These are phyloP conservation scores for Tinea trinotella DNA, from an alignment of 2,888 invertebrate genomes.

Conservation along the genomic window DNA sequence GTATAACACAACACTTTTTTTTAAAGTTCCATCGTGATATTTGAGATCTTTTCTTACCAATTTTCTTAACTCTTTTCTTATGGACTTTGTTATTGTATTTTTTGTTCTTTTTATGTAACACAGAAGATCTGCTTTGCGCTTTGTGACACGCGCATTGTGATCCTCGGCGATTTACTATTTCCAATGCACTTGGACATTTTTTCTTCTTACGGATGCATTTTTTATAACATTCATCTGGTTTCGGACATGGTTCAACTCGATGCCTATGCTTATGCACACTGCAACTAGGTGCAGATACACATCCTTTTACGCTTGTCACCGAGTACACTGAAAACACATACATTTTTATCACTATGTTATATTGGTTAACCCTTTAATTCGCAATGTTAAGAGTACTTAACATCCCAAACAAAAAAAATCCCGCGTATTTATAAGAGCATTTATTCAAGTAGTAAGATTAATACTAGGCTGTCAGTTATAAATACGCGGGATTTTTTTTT, in stretches of 20 bases:
- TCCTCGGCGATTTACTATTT: conserved; percentile 37
- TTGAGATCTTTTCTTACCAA: conserved; percentile 35
- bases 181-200: conserved; percentile 52
- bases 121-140: conserved; percentile 38
- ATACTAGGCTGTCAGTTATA: no score
- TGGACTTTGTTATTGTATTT: conserved; percentile 34
- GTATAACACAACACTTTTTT: conserved; percentile 15
- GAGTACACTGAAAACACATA: conserved; percentile 40
- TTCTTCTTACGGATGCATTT: conserved; percentile 39
- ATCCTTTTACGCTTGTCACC: conserved; percentile 43
- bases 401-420: no score
- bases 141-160: conserved; percentile 43
- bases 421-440: no score
- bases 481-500: no score
- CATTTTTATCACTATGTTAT: no score
- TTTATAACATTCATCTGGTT: conserved; percentile 51
- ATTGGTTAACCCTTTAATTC: no score
- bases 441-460: no score
- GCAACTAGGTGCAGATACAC: conserved; percentile 51
- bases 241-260: conserved; percentile 45
- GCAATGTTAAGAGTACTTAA: no score
- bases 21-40: conserved; percentile 40
- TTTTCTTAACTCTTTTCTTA: conserved; percentile 37
- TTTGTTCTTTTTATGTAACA: conserved; percentile 27
- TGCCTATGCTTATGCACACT: conserved; percentile 50